Evolutionary conservation across 2,113 vertebrate species (phyloP).

Genomic region (Apus apus): DNA sequence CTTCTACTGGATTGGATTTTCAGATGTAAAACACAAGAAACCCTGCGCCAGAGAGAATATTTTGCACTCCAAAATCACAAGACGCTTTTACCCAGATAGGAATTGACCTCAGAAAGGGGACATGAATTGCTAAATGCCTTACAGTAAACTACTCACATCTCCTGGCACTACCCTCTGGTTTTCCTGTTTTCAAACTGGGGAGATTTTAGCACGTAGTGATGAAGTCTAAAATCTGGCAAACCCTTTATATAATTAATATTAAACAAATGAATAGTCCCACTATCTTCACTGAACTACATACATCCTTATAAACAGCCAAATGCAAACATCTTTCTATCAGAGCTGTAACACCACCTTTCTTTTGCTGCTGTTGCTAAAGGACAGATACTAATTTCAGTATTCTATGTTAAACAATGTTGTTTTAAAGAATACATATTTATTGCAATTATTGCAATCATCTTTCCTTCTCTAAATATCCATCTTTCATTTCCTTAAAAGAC

Average conservation of each 20-base stretch:
- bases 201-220: background rate
- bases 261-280: background rate
- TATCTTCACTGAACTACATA: background rate
- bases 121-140: background rate
- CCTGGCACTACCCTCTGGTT: background rate
- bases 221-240: background rate
- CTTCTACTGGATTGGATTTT: constrained; percentile 29
- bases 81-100: background rate
- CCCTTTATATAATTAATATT: background rate
- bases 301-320: background rate
- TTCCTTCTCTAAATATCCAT: background rate
- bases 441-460: background rate
- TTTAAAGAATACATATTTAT: background rate
- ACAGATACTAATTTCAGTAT: background rate
- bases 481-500: background rate
- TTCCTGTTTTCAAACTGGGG: background rate
- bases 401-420: background rate
- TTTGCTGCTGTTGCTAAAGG: background rate
- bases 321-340: background rate
- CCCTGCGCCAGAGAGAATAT: background rate
- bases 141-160: background rate
- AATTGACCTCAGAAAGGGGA: background rate
- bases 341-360: background rate
- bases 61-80: constrained; percentile 5
- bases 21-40: constrained; percentile 26